Conservation (phyloP, 2,797 vertebrate species). For the Harpagifer antarcticus region DNA sequence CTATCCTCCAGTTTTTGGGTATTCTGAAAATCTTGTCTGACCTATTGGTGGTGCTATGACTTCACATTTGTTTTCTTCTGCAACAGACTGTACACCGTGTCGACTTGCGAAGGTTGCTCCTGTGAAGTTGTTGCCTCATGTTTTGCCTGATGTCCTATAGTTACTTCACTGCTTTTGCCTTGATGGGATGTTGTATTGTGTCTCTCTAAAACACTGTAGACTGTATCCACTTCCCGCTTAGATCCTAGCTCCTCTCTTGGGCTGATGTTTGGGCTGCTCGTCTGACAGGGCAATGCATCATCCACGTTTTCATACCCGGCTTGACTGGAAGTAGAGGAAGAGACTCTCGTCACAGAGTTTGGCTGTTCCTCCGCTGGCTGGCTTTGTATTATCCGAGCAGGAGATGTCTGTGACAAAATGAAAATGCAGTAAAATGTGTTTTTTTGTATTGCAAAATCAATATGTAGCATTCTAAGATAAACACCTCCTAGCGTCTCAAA, state of each 20-base stretch:
- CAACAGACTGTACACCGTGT: constrained; percentile 57
- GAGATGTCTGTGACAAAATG: constrained; percentile 1
- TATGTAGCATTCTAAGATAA: neutral
- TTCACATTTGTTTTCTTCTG: constrained; percentile 22
- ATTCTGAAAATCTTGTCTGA: neutral
- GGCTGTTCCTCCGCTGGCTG: neutral
- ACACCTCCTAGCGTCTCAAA: neutral
- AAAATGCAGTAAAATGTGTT: neutral
- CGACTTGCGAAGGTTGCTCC: accelerated
- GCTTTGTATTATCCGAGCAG: neutral
- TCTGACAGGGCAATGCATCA: neutral
- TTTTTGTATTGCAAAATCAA: neutral
- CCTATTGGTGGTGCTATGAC: constrained; percentile 28
- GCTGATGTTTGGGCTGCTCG: neutral
- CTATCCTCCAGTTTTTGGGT: neutral
- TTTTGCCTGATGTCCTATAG: accelerated
- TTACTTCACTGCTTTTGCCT: neutral
- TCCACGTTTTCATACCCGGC: constrained; percentile 52
- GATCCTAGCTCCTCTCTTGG: neutral
- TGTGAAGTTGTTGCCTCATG: neutral
- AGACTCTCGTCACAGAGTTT: constrained; percentile 14
- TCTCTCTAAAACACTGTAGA: constrained; percentile 26
- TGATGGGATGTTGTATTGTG: accelerated
- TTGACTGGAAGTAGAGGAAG: constrained; percentile 28
- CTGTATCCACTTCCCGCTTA: accelerated